Evolutionary conservation across 2,113 vertebrate genomes (phyloP).

Genomic region (Silurus glanis): DNA sequence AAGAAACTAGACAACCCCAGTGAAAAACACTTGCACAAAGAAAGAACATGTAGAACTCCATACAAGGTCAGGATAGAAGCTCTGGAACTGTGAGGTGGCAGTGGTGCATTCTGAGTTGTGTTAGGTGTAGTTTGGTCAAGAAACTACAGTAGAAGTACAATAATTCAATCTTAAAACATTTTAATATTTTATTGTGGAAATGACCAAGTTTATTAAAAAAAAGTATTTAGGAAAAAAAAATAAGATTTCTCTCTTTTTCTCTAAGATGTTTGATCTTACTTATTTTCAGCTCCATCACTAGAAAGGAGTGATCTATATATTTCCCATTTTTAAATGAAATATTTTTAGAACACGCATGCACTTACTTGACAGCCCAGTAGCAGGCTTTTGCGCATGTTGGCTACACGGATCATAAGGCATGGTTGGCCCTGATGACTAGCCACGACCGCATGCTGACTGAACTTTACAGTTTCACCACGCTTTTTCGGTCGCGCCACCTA

Average conservation of each 20-base stretch:
- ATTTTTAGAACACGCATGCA: background rate
- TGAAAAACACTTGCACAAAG: background rate
- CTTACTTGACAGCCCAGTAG: constrained; percentile 87
- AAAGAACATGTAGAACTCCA: background rate
- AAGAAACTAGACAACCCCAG: background rate
- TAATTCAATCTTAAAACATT: background rate
- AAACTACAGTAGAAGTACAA: background rate
- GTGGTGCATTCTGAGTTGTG: background rate
- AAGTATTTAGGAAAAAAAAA: background rate
- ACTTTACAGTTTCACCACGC: constrained; percentile 91
- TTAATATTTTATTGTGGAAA: background rate
- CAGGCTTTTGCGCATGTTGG: constrained; percentile 95
- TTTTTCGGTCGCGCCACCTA: constrained; percentile 90
- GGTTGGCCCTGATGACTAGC: constrained; percentile 83
- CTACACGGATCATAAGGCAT: constrained; percentile 93
- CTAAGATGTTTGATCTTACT: background rate
- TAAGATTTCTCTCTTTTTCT: background rate
- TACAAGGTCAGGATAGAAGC: background rate
- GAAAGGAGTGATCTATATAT: background rate
- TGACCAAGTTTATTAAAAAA: background rate
- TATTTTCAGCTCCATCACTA: background rate
- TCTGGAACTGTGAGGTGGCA: background rate
- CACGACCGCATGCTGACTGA: constrained; percentile 91
- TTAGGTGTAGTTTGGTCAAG: background rate
- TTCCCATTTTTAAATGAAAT: background rate